Evolutionary conservation across 2,797 vertebrate genomes (phyloP).

Genomic region (Adelosebastes latens): DNA sequence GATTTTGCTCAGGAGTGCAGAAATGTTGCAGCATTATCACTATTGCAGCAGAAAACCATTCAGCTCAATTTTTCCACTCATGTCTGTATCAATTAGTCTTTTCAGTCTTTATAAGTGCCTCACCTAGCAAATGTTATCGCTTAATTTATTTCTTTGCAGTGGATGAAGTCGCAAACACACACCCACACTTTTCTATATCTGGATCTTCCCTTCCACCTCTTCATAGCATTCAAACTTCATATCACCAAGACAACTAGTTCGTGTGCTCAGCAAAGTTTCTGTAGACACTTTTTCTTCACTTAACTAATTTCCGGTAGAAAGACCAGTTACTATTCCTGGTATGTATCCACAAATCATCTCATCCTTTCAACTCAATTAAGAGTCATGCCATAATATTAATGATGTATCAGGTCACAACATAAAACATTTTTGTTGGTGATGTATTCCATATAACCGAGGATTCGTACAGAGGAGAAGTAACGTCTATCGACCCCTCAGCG

Average conservation of each 20-base stretch:
- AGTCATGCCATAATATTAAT: not conserved
- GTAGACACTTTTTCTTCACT: not conserved
- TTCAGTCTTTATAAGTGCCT: slow-evolving; percentile 35
- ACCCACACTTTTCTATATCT: slow-evolving; percentile 71
- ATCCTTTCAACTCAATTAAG: slow-evolving; percentile 19
- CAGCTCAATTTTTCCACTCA: slow-evolving; percentile 19
- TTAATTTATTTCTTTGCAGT: slow-evolving; percentile 59
- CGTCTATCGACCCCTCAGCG: slow-evolving; percentile 41
- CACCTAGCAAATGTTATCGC: slow-evolving; percentile 33
- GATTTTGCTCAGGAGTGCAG: slow-evolving; percentile 12
- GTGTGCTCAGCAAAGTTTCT: slow-evolving; percentile 47
- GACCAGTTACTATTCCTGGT: not conserved
- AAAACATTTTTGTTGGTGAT: not conserved
- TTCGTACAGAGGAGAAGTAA: not conserved
- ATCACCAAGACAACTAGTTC: slow-evolving; percentile 70
- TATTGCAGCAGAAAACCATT: slow-evolving; percentile 34
- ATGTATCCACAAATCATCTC: not conserved
- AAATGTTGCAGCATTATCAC: slow-evolving; percentile 29
- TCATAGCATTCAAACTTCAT: slow-evolving; percentile 41
- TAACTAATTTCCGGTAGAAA: not conserved
- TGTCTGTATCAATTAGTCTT: slow-evolving; percentile 44
- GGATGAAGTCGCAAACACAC: slow-evolving; percentile 60
- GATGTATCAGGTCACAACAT: not conserved
- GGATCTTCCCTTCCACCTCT: slow-evolving; percentile 46
- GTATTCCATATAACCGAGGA: not conserved